Percentiles rank a stretch among this genome's conserved stretches.
Conservation (phyloP, 2,797 vertebrate genomes). For the Malacoctenus gilli region DNA sequence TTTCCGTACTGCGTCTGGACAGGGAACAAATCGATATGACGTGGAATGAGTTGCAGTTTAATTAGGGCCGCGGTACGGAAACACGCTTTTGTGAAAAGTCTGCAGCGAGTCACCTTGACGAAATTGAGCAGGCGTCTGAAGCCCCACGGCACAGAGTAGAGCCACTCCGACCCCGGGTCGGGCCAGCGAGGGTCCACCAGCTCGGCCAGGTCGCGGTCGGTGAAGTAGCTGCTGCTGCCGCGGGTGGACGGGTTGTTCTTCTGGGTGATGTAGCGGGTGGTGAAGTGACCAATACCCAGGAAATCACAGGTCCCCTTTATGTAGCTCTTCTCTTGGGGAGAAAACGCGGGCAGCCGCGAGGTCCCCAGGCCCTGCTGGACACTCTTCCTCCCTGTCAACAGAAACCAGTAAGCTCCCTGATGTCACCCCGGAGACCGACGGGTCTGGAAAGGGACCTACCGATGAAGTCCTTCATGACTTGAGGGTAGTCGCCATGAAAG, state of each 20-base stretch:
- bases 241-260: constrained; percentile 82
- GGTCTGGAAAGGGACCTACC: too few species aligned
- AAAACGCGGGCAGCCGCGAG: constrained; percentile 89
- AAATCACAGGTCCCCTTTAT: constrained; percentile 94
- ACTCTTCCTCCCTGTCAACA: constrained; percentile 86
- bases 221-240: constrained; percentile 84
- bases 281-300: constrained; percentile 92
- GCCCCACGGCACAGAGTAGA: constrained; percentile 92
- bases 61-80: not conserved
- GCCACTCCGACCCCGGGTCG: constrained; percentile 88
- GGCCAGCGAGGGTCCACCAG: constrained; percentile 92
- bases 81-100: too few species aligned
- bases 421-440: not conserved
- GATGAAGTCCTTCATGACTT: constrained; percentile 93
- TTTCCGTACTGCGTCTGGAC: constrained; percentile 91
- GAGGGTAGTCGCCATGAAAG: constrained; percentile 95
- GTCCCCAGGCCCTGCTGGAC: constrained; percentile 85
- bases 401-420: too few species aligned
- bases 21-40: constrained; percentile 16
- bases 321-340: constrained; percentile 90
- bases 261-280: constrained; percentile 88
- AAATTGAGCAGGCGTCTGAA: constrained; percentile 93
- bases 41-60: not conserved
- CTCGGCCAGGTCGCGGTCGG: constrained; percentile 87
- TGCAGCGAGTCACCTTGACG: constrained; percentile 83